Conservation (phyloP, 2,888 invertebrate genomes). For the Chesias legatella region DNA sequence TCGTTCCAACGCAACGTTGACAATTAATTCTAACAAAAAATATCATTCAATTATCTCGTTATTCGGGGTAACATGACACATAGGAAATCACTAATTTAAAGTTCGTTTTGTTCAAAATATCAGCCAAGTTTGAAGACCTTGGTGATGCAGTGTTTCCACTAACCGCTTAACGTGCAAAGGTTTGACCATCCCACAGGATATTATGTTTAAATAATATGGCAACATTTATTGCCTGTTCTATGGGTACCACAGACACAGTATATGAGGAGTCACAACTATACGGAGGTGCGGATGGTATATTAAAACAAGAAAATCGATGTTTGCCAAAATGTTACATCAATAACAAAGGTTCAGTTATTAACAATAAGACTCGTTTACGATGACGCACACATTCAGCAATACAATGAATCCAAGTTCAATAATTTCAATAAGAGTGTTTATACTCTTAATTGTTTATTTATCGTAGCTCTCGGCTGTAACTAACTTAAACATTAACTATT, state of each 20-base stretch:
- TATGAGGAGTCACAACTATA: no score
- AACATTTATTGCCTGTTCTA: no score
- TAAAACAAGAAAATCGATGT: constrained; percentile 6
- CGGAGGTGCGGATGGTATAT: not conserved
- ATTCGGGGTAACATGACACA: constrained; percentile 17
- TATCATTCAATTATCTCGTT: constrained; percentile 19
- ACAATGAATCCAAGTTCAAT: constrained; percentile 8
- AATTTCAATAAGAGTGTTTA: constrained; percentile 6
- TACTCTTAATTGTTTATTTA: constrained; percentile 15
- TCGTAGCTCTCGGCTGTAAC: constrained; percentile 5
- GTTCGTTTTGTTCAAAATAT: constrained; percentile 8
- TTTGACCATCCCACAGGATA: no score
- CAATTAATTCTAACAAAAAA: constrained; percentile 16
- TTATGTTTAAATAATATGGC: no score
- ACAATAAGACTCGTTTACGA: constrained; percentile 22
- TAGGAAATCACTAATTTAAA: constrained; percentile 21
- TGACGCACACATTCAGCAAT: constrained; percentile 4
- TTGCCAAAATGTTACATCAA: constrained; percentile 16
- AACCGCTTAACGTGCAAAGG: no score
- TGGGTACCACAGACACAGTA: no score
- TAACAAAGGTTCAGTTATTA: constrained; percentile 7
- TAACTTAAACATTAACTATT: not conserved
- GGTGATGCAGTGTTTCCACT: no score
- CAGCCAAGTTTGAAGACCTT: no score
- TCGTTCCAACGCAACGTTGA: no score